Base-by-base conservation (phyloP, 2,888 invertebrate genomes). In the Cryptocephalus moraei region DNA sequence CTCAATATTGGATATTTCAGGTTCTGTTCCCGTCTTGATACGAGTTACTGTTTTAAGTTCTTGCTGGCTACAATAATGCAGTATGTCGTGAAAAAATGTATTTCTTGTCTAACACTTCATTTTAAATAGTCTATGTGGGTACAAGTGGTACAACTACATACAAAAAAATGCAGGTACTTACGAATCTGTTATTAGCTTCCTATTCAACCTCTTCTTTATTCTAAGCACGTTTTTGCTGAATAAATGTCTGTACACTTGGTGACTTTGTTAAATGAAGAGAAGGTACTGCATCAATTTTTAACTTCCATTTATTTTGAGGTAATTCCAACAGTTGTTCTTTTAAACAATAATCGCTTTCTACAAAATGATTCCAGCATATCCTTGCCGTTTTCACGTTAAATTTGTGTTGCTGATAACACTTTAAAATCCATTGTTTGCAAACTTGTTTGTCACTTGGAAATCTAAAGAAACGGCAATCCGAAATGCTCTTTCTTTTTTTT, bases 321-420 rank as follows among this genome's bases (percentile, higher is more conserved):
- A 49, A 39, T 9, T 38, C 22, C 31, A 49, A 44, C 13, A 43
- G 12, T 39, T 44, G 44, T 36, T 44, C 46, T 32, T 44, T 46
- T 6, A 41, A 12, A n/a, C 41, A 44, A 41, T 43, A 49, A 49
- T 46, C 49, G 14, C 39, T 39, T 33, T 47, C 49, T 22, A 31
- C 14, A 41, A 49, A 46, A 39, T 49, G 46, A 8, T 46, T 38
- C 6, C 13, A 46, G 42, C 49, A 49, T 41, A 49, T 47, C 44
- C 46, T 46, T 9, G 39, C 46, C 8, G 13, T 49, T 31, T 47
- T 31, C 39, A 44, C 31, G 13, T 46, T 47, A 44, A 49, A 46
- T 9, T 41, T 41, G 31, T 49, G 46, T 33, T 41, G 31, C 39
- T 46, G 44, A 33, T 46, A 44, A 33, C 49, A 49, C 41, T 41